Percentiles rank a stretch among this genome's conserved stretches.
phyloP scores from a whole-genome alignment of 2,888 invertebrate species.

The Acanthosepion lycidas region DNA sequence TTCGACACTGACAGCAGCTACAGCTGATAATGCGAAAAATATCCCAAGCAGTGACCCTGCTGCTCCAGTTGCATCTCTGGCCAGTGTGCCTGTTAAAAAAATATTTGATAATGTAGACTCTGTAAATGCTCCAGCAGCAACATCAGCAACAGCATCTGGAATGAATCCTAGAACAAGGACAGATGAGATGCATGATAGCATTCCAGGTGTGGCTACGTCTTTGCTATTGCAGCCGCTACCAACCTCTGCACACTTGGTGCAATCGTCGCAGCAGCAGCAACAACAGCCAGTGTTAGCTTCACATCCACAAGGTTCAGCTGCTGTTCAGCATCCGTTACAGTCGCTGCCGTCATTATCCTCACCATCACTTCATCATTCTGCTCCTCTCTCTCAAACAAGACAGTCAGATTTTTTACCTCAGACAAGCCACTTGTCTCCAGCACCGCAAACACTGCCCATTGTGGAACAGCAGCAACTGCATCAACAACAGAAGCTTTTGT shows the following conservation, averaged over 20 bases:
- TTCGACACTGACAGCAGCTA: not conserved
- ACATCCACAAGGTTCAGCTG: not conserved
- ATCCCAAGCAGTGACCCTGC: conserved; percentile 34
- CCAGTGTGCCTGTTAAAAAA: not conserved
- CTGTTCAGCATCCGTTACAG: conserved; percentile 38
- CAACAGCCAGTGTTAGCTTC: conserved; percentile 24
- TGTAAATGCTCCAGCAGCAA: not conserved
- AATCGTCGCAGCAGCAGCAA: conserved; percentile 25
- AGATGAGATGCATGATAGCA: conserved; percentile 44
- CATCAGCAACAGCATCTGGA: not conserved
- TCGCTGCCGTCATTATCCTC: conserved; percentile 36
- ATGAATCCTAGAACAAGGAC: conserved; percentile 36
- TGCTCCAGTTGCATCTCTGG: not conserved
- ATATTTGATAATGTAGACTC: conserved; percentile 21
- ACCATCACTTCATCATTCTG: conserved; percentile 33
- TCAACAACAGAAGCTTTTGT: not conserved
- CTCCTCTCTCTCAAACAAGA: conserved; percentile 6
- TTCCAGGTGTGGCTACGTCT: conserved; percentile 42
- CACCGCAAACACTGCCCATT: not conserved
- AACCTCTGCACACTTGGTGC: conserved; percentile 35
- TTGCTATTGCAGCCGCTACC: conserved; percentile 37
- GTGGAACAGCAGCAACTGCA: not conserved
- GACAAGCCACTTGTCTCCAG: conserved; percentile 4
- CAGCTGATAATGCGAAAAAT: not conserved
- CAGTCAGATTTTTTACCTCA: conserved; percentile 45